Conservation (phyloP, 2,797 vertebrate species). For the Bradypus variegatus region DNA sequence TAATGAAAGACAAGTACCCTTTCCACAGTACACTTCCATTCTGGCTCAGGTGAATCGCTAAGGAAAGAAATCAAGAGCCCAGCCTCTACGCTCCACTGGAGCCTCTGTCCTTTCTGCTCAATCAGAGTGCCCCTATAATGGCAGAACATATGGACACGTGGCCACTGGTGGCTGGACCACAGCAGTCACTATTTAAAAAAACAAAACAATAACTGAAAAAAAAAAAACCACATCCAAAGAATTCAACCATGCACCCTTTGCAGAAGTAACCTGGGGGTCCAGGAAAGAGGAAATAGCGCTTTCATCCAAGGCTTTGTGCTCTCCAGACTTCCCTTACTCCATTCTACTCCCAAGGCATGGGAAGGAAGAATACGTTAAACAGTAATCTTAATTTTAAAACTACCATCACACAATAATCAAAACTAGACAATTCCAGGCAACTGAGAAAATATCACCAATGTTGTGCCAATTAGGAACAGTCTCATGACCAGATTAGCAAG, state of each 20-base stretch:
- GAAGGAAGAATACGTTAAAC: background rate
- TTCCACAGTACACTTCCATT: background rate
- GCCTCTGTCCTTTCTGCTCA: background rate
- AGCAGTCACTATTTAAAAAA: background rate
- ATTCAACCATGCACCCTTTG: background rate
- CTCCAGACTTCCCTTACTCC: background rate
- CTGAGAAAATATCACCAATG: background rate
- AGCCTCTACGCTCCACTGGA: background rate
- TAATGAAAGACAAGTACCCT: background rate
- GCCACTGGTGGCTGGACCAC: background rate
- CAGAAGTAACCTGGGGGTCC: background rate
- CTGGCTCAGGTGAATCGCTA: background rate
- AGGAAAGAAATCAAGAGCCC: background rate
- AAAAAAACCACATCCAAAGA: background rate
- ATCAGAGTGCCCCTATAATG: fast-evolving
- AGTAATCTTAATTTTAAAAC: background rate
- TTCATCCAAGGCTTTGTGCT: background rate
- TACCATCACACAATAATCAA: background rate
- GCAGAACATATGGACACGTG: background rate
- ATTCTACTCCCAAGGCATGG: background rate
- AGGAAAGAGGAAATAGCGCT: background rate
- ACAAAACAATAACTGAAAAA: background rate
- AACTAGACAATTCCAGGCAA: background rate
- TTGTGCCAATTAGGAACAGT: background rate
- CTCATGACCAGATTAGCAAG: background rate